These are phyloP conservation scores for Platypus cylindrus DNA, from an alignment of 2,888 invertebrate species.

Conservation along the genomic window DNA sequence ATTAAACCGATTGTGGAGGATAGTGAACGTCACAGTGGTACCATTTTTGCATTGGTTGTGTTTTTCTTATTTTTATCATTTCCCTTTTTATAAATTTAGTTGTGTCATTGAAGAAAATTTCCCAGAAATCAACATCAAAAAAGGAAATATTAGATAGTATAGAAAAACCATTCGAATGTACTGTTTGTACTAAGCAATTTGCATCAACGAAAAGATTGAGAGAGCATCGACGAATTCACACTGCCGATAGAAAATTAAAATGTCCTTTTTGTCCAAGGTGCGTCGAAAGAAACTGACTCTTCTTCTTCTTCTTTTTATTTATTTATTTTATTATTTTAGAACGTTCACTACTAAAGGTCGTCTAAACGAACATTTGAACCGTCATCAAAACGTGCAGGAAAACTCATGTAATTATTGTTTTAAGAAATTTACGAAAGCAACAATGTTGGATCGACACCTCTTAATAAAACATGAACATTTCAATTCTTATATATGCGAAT, in stretches of 20 bases:
- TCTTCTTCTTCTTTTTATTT: not conserved
- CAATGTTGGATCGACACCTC: slow-evolving; percentile 32
- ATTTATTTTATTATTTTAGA: slow-evolving; percentile 18
- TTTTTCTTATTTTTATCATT: not conserved
- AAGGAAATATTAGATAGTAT: slow-evolving; percentile 15
- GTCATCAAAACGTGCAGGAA: slow-evolving; percentile 30
- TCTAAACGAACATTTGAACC: slow-evolving; percentile 28
- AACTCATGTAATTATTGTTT: slow-evolving; percentile 31
- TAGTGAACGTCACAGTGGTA: no score
- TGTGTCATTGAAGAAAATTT: slow-evolving; percentile 22
- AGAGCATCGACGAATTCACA: slow-evolving; percentile 33
- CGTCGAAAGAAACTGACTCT: slow-evolving; percentile 9
- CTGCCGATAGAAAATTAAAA: slow-evolving; percentile 29
- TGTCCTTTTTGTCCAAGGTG: slow-evolving; percentile 32
- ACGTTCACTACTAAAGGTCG: slow-evolving; percentile 23
- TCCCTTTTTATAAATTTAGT: slow-evolving; percentile 1
- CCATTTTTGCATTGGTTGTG: no score
- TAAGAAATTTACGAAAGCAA: slow-evolving; percentile 30
- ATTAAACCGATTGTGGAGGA: no score
- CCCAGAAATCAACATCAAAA: slow-evolving; percentile 19
- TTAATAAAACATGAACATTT: slow-evolving; percentile 32
- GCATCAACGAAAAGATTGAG: slow-evolving; percentile 44
- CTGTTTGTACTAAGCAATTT: slow-evolving; percentile 36
- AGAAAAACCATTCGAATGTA: slow-evolving; percentile 38
- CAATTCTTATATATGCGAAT: slow-evolving; percentile 45